Evolutionary conservation across 2,797 vertebrate species (phyloP), one percentile per base, ranked within the genome.

Genomic region (Odontamblyopus lacepedii): DNA sequence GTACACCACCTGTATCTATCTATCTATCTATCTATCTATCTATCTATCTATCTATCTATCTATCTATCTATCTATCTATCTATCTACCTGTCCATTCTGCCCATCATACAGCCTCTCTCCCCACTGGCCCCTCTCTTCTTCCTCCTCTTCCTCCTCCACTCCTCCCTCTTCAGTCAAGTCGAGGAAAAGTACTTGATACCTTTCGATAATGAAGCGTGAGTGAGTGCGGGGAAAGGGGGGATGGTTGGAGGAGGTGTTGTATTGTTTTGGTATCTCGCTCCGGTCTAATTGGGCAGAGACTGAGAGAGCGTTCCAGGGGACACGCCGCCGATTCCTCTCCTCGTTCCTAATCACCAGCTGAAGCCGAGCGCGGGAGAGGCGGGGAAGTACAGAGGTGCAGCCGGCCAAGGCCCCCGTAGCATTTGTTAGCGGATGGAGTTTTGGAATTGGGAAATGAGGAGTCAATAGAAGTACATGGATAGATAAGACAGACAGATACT

Each of bases 271-370:
- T 26, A 7, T 1, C 67, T 29, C 56, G 53, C 12, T 48, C 44
- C 4, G 61, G 71, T 60, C 75, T 89, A 87, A 89, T 91, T 89
- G 85, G 85, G 57, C 57, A 30, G 57, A 60, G 57, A 60, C 57
- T 57, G 55, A 57, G 67, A 3, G 23, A 60, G 59, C 71, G 18
- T 74, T 83, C 74, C 72, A 67, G 72, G 61, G 64, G 70, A 72
- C 19, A 19, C 29, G 76, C 73, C 84, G 71, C 71, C 64, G 71
- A 55, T 70, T 79, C 75, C 66, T 67, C 74, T 77, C 66, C 56
- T 27, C 66, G 16, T 55, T 72, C 71, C 76, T 88, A 86, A 89
- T 91, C 83, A 83, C 69, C 59, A 50, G 77, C 79, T 85, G 76
- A 84, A 87, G 80, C 62, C 76, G 84, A 82, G 63, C 30, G 56